A percentile compares a stretch with the other conserved stretches of the same genome.
These are phyloP conservation scores for Drosophila persimilis DNA, from an alignment of 1,140 invertebrate species.

Conservation along the genomic window DNA sequence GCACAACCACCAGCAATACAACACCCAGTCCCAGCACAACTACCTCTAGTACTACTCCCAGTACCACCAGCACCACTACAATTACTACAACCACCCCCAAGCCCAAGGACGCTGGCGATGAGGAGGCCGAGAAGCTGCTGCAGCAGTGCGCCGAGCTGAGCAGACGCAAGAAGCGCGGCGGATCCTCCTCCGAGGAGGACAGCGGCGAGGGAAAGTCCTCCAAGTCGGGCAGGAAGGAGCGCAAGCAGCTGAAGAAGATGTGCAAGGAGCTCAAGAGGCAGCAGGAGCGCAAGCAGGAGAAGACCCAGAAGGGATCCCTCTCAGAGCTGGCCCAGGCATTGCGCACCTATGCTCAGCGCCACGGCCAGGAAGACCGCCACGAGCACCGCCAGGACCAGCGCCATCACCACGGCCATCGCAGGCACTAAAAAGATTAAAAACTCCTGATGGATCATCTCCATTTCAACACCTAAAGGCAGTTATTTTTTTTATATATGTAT, in stretches of 20 bases:
- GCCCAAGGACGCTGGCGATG: slow-evolving; percentile 24
- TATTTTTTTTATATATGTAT: no score
- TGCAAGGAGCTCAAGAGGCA: slow-evolving; percentile 62
- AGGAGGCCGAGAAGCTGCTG: slow-evolving; percentile 37
- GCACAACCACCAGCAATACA: slow-evolving; percentile 4
- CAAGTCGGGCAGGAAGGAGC: slow-evolving; percentile 56
- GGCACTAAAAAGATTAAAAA: background rate
- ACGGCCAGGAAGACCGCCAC: slow-evolving; percentile 4
- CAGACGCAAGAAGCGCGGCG: slow-evolving; percentile 52
- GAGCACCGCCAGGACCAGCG: no score
- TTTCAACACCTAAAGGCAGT: no score
- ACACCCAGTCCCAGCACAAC: background rate
- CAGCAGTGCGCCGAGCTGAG: slow-evolving; percentile 57
- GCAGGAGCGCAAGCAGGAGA: slow-evolving; percentile 51
- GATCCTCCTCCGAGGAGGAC: slow-evolving; percentile 63
- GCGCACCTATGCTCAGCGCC: slow-evolving; percentile 34
- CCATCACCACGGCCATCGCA: slow-evolving; percentile 15
- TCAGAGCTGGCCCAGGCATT: slow-evolving; percentile 50
- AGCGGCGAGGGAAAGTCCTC: slow-evolving; percentile 33
- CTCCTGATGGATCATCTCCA: no score
- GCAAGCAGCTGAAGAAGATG: slow-evolving; percentile 72
- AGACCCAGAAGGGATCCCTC: slow-evolving; percentile 21
- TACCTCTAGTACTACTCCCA: slow-evolving; percentile 4
- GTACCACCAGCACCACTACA: slow-evolving; percentile 4
- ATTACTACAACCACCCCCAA: slow-evolving; percentile 42